Conservation (phyloP, 2,888 invertebrate genomes). For the Drosophila hawaiiensis region DNA sequence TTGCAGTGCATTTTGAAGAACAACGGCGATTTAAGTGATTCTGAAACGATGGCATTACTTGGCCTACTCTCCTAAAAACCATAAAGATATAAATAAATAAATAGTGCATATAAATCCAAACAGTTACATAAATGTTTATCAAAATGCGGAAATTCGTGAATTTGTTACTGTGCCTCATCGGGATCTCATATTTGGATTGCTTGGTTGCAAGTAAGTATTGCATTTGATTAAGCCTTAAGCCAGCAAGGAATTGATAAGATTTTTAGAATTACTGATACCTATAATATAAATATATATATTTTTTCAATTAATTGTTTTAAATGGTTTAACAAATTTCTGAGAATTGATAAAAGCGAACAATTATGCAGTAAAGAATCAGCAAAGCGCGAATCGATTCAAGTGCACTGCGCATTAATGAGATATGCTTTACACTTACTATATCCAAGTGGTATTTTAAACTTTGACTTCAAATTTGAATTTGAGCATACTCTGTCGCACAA, state of each 20-base stretch:
- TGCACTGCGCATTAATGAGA: neutral
- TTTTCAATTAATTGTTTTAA: neutral
- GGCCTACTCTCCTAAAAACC: conserved; percentile 8
- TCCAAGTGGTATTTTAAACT: neutral
- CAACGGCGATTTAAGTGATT: conserved; percentile 17
- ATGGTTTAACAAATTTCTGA: conserved; percentile 18
- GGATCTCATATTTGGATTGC: conserved; percentile 37
- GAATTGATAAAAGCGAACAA: conserved; percentile 28
- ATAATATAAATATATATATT: neutral
- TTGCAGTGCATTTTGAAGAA: conserved; percentile 46
- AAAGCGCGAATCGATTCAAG: neutral
- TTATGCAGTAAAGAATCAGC: neutral
- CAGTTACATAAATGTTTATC: conserved; percentile 3
- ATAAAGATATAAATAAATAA: neutral
- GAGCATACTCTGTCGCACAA: neutral
- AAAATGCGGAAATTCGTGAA: conserved; percentile 38
- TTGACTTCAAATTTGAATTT: neutral
- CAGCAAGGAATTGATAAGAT: neutral
- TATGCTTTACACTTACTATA: neutral
- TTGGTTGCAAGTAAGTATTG: conserved; percentile 47
- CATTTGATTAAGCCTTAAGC: neutral
- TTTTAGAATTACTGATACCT: neutral
- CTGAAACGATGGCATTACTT: conserved; percentile 32
- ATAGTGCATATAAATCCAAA: neutral
- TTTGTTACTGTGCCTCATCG: conserved; percentile 31